These are phyloP conservation scores for Palloptera scutellata DNA, from an alignment of 2,888 invertebrate species.

Conservation along the genomic window DNA sequence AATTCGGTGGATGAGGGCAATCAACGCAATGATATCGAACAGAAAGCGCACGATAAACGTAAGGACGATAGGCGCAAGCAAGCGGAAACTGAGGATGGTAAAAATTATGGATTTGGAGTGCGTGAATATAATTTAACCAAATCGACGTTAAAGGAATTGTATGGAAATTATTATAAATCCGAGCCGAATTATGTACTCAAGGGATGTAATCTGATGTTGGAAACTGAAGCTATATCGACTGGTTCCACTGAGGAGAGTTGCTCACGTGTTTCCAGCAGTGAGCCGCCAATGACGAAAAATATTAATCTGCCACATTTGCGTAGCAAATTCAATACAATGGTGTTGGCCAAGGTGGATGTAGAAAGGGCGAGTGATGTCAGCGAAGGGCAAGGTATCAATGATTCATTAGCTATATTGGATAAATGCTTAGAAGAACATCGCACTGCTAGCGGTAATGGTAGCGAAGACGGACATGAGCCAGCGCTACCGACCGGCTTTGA, in stretches of 20 bases:
- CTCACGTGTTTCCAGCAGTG: constrained; percentile 30
- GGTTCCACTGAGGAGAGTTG: constrained; percentile 33
- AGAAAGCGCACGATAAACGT: constrained; percentile 40
- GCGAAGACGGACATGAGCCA: constrained; percentile 13
- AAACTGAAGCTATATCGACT: constrained; percentile 29
- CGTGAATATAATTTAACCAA: constrained; percentile 58
- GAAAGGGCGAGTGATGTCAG: constrained; percentile 9
- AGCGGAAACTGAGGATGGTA: constrained; percentile 37
- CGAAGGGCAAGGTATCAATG: constrained; percentile 8
- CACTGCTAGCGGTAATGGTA: constrained; percentile 13
- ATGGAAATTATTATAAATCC: constrained; percentile 47
- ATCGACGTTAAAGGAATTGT: constrained; percentile 57
- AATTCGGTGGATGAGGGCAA: constrained; percentile 39
- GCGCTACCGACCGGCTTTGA: not conserved
- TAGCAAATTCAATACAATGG: constrained; percentile 18
- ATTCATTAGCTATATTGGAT: constrained; percentile 42
- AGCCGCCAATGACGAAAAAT: not conserved
- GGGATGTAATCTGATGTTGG: constrained; percentile 36
- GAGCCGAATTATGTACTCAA: constrained; percentile 42
- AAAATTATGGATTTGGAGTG: constrained; percentile 52
- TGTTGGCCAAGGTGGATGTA: constrained; percentile 31
- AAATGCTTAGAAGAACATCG: constrained; percentile 40
- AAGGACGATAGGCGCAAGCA: constrained; percentile 44
- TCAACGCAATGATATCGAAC: constrained; percentile 16
- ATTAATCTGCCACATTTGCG: constrained; percentile 5